These are phyloP conservation scores for Theodoxus fluviatilis DNA, from an alignment of 2,888 invertebrate genomes.

Conservation along the genomic window DNA sequence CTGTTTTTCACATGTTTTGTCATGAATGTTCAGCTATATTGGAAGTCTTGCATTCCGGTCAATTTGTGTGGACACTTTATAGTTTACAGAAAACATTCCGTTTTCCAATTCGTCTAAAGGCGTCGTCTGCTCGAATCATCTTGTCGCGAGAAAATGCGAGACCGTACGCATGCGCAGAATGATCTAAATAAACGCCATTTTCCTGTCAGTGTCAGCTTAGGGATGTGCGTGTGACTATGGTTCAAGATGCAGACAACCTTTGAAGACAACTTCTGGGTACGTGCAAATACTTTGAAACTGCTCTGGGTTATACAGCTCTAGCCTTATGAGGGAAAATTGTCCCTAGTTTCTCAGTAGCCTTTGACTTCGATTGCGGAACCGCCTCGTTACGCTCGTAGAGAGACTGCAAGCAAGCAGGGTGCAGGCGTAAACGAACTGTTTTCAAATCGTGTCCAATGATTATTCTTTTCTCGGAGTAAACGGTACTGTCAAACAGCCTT, in stretches of 20 bases:
- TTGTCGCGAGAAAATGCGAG: not conserved
- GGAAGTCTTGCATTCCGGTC: too few species aligned
- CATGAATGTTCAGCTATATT: too few species aligned
- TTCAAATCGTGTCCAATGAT: too few species aligned
- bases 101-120: not conserved
- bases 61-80: too few species aligned
- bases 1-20: too few species aligned
- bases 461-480: too few species aligned
- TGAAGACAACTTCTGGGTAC: slow-evolving; percentile 61
- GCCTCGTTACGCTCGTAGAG: not conserved
- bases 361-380: not conserved
- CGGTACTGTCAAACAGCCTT: too few species aligned
- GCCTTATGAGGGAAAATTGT: not conserved
- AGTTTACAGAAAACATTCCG: not conserved
- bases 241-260: slow-evolving; percentile 46
- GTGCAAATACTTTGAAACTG: slow-evolving; percentile 21
- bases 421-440: too few species aligned
- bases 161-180: slow-evolving; percentile 47
- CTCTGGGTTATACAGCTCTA: not conserved
- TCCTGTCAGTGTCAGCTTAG: slow-evolving; percentile 34
- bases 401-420: too few species aligned
- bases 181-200: slow-evolving; percentile 60
- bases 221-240: slow-evolving; percentile 15
- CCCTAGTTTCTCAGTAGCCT: too few species aligned
- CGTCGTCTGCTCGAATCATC: not conserved